Conservation (phyloP, 2,888 invertebrate genomes). For the Anoplius nigerrimus region DNA sequence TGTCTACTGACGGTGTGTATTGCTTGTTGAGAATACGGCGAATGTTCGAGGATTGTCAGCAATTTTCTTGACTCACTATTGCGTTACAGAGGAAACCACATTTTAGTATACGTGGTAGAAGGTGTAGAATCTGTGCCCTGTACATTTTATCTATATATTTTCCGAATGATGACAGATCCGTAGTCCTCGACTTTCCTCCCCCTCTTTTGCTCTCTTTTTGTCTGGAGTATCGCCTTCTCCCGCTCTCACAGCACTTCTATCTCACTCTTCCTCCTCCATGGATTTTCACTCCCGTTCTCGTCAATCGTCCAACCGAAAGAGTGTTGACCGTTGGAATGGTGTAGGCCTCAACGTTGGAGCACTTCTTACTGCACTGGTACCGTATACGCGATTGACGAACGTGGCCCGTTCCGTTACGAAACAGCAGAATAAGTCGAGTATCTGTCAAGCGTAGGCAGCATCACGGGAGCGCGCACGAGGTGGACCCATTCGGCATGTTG, state of each 20-base stretch:
- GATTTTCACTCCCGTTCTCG: background rate
- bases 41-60: too few species aligned
- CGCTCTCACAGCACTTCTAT: background rate
- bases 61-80: too few species aligned
- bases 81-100: too few species aligned
- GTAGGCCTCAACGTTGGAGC: background rate
- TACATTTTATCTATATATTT: too few species aligned
- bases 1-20: too few species aligned
- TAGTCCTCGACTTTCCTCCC: background rate
- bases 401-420: conserved; percentile 7
- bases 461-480: conserved; percentile 11
- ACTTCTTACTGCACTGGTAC: background rate
- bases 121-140: too few species aligned
- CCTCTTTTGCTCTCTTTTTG: background rate
- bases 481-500: conserved; percentile 24
- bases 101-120: too few species aligned
- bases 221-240: background rate
- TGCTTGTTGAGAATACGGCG: too few species aligned
- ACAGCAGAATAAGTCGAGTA: conserved; percentile 3
- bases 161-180: too few species aligned
- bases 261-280: background rate
- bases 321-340: too few species aligned
- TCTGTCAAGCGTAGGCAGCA: conserved; percentile 9
- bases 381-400: background rate
- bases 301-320: too few species aligned